Base-by-base conservation (phyloP, 2,113 vertebrate genomes). In the Psilopsiagon aurifrons region DNA sequence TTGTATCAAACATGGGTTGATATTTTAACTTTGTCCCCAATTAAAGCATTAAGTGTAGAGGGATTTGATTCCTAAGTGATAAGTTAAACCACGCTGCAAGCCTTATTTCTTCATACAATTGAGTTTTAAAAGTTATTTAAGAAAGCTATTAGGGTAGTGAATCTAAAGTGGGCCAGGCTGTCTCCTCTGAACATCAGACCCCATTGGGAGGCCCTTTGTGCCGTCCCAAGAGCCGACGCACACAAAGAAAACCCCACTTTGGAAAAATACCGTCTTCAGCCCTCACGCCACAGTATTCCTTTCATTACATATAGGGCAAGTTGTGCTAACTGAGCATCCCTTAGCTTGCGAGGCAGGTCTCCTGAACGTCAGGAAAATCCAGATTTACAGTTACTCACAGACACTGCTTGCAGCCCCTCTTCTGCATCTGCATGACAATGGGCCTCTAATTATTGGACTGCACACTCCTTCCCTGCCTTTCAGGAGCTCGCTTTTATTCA, bases 371-470 rank as follows among this genome's bases (percentile, higher is more conserved):
- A 17, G 43, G 35, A 51, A 68, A 77, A 68, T 37, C 71, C 79
- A 25, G 19, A 78, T n/a, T 44, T 68, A 84, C 91, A 37, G 84
- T 77, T 79, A 41, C 33, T 28, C 1, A 6, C 52, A 62, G 87
- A 78, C 70, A 83, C 75, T 52, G n/a, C 2, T 17, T 8, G 41
- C 88, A 76, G 55, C 91, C 80, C 68, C 90, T 64, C 90, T 73
- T 51, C 70, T 2, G 12, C 73, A 95, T 96, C 92, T 95, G 68
- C 95, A 95, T 95, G 33, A 96, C 90, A 96, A 97, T 92, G 15
- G 25, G 16, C 73, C 68, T 71, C 92, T 95, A 67, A 95, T 92
- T 92, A 94, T 68, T 67, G 85, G 52, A 37, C 64, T 1, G 39
- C 92, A 86, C 94, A 47, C 93, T 96, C 75, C 92, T 81, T 90